These are phyloP conservation scores for Maconellicoccus hirsutus DNA, from an alignment of 1,140 invertebrate species.

Conservation along the genomic window DNA sequence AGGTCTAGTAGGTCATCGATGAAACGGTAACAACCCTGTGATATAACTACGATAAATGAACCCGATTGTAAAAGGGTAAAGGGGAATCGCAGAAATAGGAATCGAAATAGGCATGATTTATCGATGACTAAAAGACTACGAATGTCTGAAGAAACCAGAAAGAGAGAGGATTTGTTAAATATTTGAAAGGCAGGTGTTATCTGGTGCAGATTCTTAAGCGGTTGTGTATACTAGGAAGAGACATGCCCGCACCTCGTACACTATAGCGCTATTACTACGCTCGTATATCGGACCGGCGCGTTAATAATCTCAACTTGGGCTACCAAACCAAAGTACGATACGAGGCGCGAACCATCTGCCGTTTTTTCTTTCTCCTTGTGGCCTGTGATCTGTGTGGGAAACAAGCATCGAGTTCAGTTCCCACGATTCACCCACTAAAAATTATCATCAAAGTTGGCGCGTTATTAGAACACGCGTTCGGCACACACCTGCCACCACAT, in stretches of 20 bases:
- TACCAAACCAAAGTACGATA: background rate
- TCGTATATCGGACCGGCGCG: too few relatives aligned
- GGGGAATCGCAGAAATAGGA: too few relatives aligned
- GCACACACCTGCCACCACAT: constrained; percentile 15
- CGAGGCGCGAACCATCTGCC: constrained; percentile 20
- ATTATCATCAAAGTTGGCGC: constrained; percentile 18
- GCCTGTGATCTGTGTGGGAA: constrained; percentile 12
- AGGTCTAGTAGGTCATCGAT: too few relatives aligned
- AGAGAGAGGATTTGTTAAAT: background rate
- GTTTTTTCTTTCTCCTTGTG: background rate
- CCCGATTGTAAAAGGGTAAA: too few relatives aligned
- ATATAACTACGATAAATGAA: too few relatives aligned
- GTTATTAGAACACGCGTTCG: constrained; percentile 17
- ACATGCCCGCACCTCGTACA: too few relatives aligned
- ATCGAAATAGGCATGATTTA: too few relatives aligned
- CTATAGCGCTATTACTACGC: too few relatives aligned
- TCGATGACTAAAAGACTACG: too few relatives aligned
- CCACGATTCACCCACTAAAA: constrained; percentile 17
- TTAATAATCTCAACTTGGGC: background rate
- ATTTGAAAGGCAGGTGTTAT: constrained; percentile 16
- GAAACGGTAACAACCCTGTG: too few relatives aligned
- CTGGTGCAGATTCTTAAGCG: constrained; percentile 1
- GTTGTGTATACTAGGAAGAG: too few relatives aligned
- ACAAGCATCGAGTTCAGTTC: background rate
- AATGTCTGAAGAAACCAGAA: too few relatives aligned